Percentiles rank a stretch among this genome's conserved stretches.
Conservation (phyloP, 2,797 vertebrate species). For the Philypnodon macrostomus region DNA sequence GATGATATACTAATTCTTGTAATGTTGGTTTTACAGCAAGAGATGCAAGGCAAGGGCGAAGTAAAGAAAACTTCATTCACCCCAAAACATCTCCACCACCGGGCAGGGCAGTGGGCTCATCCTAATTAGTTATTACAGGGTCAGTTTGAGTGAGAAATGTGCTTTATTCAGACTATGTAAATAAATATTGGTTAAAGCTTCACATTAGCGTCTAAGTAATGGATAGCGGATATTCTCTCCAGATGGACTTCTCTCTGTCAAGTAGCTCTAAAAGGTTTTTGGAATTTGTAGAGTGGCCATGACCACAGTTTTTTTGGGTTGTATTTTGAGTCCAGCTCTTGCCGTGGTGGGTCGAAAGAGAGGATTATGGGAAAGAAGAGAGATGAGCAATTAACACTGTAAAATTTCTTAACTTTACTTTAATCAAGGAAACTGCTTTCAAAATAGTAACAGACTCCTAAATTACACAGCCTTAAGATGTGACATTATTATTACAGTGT, state of each 20-base stretch:
- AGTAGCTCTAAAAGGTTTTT: conserved; percentile 79
- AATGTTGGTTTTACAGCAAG: too few relatives aligned
- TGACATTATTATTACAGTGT: too few relatives aligned
- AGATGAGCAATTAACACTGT: too few relatives aligned
- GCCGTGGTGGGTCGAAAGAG: conserved; percentile 67
- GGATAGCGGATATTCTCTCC: conserved; percentile 66
- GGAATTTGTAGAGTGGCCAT: conserved; percentile 71
- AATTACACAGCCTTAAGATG: too few relatives aligned
- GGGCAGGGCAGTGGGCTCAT: too few relatives aligned
- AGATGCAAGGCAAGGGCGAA: too few relatives aligned
- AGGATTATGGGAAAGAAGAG: conserved; percentile 71
- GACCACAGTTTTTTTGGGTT: conserved; percentile 51
- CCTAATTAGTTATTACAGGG: conserved; percentile 56
- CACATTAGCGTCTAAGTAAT: conserved; percentile 72
- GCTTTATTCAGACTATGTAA: conserved; percentile 69
- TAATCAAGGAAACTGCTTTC: too few relatives aligned
- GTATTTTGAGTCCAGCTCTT: conserved; percentile 66
- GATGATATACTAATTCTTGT: too few relatives aligned
- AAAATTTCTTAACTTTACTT: too few relatives aligned
- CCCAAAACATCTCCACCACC: too few relatives aligned
- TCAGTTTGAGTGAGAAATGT: conserved; percentile 27
- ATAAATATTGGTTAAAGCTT: conserved; percentile 69
- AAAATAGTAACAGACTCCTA: too few relatives aligned
- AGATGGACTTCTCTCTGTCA: conserved; percentile 72
- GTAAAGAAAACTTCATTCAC: too few relatives aligned